A percentile compares a stretch with the other conserved stretches of the same genome.
phyloP scores from a whole-genome alignment of 2,113 vertebrate species.

The Xenopus tropicalis region DNA sequence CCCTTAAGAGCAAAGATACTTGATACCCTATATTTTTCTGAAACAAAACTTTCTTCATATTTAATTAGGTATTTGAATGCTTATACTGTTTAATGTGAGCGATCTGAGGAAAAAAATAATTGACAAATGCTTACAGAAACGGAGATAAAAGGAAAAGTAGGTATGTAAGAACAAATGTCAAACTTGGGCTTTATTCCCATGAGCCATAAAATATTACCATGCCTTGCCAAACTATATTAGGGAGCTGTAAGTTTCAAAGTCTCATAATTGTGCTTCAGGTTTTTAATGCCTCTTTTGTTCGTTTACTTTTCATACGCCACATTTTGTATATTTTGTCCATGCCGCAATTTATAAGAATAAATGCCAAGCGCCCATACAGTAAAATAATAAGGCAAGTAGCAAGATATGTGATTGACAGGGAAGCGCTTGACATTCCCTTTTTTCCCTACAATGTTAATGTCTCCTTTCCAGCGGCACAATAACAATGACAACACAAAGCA shows the following conservation, averaged over 20 bases:
- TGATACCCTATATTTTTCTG: no score
- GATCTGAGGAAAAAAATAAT: not conserved
- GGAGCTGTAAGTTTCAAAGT: slow-evolving; percentile 3
- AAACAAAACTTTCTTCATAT: no score
- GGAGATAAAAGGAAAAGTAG: not conserved
- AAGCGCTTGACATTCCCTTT: slow-evolving; percentile 9
- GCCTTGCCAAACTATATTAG: slow-evolving; percentile 12
- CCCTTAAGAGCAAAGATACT: no score
- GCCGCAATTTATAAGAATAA: slow-evolving; percentile 11
- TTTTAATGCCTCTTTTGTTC: slow-evolving; percentile 8
- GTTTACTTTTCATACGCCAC: slow-evolving; percentile 9
- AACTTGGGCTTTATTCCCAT: not conserved
- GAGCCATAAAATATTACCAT: slow-evolving; percentile 13
- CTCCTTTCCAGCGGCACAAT: slow-evolving; percentile 10
- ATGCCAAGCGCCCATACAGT: not conserved
- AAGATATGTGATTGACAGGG: slow-evolving; percentile 8
- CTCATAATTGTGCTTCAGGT: slow-evolving; percentile 20
- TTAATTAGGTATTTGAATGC: no score
- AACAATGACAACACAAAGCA: not conserved
- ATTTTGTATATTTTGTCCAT: no score
- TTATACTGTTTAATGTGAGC: no score
- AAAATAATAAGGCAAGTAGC: not conserved
- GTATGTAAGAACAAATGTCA: not conserved
- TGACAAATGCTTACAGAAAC: not conserved
- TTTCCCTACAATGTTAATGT: not conserved